phyloP scores from a whole-genome alignment of 2,888 invertebrate genomes.

The Aphidius colemani region DNA sequence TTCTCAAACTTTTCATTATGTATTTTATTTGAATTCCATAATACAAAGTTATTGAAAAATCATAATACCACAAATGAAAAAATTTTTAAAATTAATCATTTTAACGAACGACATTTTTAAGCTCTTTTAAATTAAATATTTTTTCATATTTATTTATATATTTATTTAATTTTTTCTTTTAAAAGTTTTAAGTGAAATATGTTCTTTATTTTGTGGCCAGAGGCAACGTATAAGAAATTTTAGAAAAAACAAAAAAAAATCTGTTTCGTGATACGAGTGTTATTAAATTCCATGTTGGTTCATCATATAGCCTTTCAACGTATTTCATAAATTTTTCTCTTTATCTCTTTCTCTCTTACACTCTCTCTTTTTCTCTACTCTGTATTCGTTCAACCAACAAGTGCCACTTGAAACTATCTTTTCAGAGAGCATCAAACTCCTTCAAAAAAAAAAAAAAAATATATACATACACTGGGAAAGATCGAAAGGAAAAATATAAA shows the following conservation, averaged over 20 bases:
- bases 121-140: too few species aligned
- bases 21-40: too few species aligned
- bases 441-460: constrained; percentile 21
- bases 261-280: constrained; percentile 15
- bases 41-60: too few species aligned
- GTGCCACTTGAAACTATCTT: constrained; percentile 22
- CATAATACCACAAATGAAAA: too few species aligned
- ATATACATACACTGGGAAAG: background rate
- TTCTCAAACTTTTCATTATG: too few species aligned
- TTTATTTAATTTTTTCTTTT: too few species aligned
- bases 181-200: too few species aligned
- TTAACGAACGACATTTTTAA: too few species aligned
- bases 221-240: too few species aligned
- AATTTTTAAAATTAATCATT: too few species aligned
- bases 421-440: background rate
- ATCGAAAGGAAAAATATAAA: background rate
- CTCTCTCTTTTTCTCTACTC: background rate
- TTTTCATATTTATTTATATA: too few species aligned
- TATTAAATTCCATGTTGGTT: constrained; percentile 22
- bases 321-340: constrained; percentile 19
- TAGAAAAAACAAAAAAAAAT: constrained; percentile 1
- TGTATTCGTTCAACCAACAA: constrained; percentile 10
- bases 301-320: constrained; percentile 9
- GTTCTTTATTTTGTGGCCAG: background rate
- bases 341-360: background rate